Percentiles rank a stretch among this genome's conserved stretches.
These are phyloP conservation scores for Paramormyrops hopkinsi DNA, from an alignment of 2,797 vertebrate species.

Conservation along the genomic window DNA sequence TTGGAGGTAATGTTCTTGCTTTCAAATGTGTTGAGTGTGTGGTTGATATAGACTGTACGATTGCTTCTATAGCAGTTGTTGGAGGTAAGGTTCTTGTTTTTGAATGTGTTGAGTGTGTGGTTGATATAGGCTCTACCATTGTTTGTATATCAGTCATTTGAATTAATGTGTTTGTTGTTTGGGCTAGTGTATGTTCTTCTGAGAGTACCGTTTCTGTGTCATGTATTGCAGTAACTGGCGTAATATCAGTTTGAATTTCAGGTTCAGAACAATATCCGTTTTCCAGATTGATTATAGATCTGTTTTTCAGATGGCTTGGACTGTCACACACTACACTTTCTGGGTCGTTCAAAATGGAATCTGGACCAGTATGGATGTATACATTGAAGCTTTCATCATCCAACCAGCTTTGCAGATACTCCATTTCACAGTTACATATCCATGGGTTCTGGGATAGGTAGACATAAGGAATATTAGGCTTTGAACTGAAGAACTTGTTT, in stretches of 20 bases:
- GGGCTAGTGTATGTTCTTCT: neutral
- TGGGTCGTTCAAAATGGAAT: accelerated
- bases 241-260: neutral
- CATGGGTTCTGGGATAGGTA: conserved; percentile 60
- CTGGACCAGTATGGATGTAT: conserved; percentile 37
- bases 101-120: neutral
- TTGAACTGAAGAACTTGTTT: conserved; percentile 51
- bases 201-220: neutral
- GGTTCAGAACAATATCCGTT: conserved; percentile 38
- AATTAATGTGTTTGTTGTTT: neutral
- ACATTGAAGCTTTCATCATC: conserved; percentile 31
- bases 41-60: neutral
- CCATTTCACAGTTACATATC: conserved; percentile 53
- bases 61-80: neutral
- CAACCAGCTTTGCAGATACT: conserved; percentile 49
- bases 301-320: conserved; percentile 23
- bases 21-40: neutral
- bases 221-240: neutral
- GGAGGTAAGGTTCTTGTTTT: neutral
- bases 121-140: neutral
- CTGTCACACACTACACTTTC: conserved; percentile 54
- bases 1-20: neutral
- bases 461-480: conserved; percentile 50
- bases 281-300: conserved; percentile 36
- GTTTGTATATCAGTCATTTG: neutral